Base-by-base conservation (phyloP, 2,888 invertebrate species). In the Trichacis sp. region DNA sequence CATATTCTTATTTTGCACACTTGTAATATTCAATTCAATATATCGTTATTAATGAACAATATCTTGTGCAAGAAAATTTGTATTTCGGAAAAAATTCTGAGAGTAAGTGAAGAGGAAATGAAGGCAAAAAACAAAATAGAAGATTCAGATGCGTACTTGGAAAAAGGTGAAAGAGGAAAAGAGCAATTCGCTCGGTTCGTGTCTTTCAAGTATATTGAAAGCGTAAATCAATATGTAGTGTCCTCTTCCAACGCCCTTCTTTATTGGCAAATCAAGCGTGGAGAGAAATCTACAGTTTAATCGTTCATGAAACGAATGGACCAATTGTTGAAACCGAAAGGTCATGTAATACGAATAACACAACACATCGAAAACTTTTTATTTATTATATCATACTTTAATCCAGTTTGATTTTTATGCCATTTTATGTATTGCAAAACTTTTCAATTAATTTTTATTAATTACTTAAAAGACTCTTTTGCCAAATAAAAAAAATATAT, bases 141-240 rank as follows among this genome's bases (percentile, higher is more conserved):
- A 57, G 45, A 47, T 52, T 45, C 46, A 24, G 49, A 49, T 49
- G 53, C 24, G n/a, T n/a, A n/a, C n/a, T n/a, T n/a, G n/a, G 43
- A 36, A 43, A 61, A 58, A 57, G 19, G 50, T 24, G 11, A 51
- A 43, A 30, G 45, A 54, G 17, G 30, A n/a, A 56, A 63, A 54
- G 49, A 19, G 9, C 42, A 52, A 19, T 47, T 46, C 49, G 36
- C 38, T 53, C 46, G 53, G 53, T 53, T 67, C 67, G 56, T 53
- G 54, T 67, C 51, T 62, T 55, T 55, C 59, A 54, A 55, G 56
- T n/a, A 55, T 60, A 64, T 68, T 64, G 64, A 58, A 64, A 61
- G 58, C 53, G 64, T 61, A 61, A 68, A 68, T 64, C 64, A 61
- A 58, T 52, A 48, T 47, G 48, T 60, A 48, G 48, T 58, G 45